These are phyloP conservation scores for Calypte anna DNA, from an alignment of 2,113 vertebrate genomes.

Conservation along the genomic window DNA sequence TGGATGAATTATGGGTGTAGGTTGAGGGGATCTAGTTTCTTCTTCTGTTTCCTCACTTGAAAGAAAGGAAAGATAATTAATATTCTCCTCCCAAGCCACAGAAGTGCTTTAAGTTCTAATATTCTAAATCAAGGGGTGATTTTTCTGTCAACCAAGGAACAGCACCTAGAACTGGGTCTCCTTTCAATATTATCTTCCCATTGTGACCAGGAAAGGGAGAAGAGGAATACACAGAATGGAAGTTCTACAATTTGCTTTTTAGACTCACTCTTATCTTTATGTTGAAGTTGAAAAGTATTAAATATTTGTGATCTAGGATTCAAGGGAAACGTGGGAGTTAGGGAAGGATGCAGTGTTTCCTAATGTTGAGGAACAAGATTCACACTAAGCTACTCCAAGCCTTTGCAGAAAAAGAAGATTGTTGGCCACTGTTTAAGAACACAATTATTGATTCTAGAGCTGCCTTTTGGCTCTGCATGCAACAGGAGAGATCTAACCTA, in stretches of 20 bases:
- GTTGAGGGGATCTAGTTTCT: slow-evolving; percentile 73
- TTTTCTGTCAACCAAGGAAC: not conserved
- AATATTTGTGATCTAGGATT: not conserved
- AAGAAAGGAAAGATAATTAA: not conserved
- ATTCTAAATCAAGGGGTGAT: not conserved
- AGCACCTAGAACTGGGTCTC: not conserved
- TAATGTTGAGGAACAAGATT: not conserved
- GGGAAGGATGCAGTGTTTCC: not conserved
- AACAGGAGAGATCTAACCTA: slow-evolving; percentile 36
- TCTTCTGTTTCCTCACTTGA: slow-evolving; percentile 92
- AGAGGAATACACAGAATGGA: not conserved
- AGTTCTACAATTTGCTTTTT: not conserved
- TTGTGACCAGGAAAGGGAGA: not conserved
- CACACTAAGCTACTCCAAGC: not conserved
- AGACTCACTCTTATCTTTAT: not conserved
- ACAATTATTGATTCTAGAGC: not conserved
- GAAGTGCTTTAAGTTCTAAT: not conserved
- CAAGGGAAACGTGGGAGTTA: not conserved
- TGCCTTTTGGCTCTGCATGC: not conserved
- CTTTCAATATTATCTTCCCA: not conserved
- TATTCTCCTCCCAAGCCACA: not conserved
- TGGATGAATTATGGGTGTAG: slow-evolving; percentile 76
- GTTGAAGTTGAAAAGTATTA: not conserved
- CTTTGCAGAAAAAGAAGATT: not conserved
- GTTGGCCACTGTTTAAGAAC: not conserved